These are phyloP conservation scores for Gadus macrocephalus DNA, from an alignment of 2,113 vertebrate genomes.

Conservation along the genomic window DNA sequence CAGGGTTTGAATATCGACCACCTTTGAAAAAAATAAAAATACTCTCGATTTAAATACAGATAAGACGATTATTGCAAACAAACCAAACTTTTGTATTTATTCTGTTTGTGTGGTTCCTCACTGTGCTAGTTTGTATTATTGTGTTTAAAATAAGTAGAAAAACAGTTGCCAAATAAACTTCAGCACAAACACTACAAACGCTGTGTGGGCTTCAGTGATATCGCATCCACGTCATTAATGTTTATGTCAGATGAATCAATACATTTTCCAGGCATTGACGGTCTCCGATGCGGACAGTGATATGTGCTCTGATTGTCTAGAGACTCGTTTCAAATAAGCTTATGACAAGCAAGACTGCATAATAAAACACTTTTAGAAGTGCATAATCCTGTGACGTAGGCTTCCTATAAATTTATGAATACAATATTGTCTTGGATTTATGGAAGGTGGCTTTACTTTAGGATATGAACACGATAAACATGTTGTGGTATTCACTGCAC, in stretches of 20 bases:
- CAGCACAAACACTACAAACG: slow-evolving; percentile 72
- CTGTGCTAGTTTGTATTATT: slow-evolving; percentile 87
- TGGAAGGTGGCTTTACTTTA: too few relatives aligned
- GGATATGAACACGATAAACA: too few relatives aligned
- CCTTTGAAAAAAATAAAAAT: slow-evolving; percentile 69
- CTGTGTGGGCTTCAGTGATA: slow-evolving; percentile 58
- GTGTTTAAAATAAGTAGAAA: slow-evolving; percentile 80
- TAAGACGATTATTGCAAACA: slow-evolving; percentile 77
- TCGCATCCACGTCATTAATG: too few relatives aligned
- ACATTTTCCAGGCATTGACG: too few relatives aligned
- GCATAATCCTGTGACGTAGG: background rate
- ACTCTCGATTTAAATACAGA: slow-evolving; percentile 79
- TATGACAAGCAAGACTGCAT: slow-evolving; percentile 65
- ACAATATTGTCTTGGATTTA: too few relatives aligned
- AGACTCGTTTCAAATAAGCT: too few relatives aligned
- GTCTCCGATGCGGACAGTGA: too few relatives aligned
- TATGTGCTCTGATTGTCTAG: too few relatives aligned
- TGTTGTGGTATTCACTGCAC: too few relatives aligned
- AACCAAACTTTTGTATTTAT: slow-evolving; percentile 87
- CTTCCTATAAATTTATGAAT: too few relatives aligned
- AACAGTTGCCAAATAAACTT: slow-evolving; percentile 82
- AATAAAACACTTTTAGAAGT: slow-evolving; percentile 53
- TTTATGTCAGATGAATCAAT: too few relatives aligned
- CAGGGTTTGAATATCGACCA: slow-evolving; percentile 83
- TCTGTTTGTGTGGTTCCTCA: slow-evolving; percentile 74